Evolutionary conservation across 2,797 vertebrate genomes (phyloP).

Genomic region (Eutrigla gurnardus): DNA sequence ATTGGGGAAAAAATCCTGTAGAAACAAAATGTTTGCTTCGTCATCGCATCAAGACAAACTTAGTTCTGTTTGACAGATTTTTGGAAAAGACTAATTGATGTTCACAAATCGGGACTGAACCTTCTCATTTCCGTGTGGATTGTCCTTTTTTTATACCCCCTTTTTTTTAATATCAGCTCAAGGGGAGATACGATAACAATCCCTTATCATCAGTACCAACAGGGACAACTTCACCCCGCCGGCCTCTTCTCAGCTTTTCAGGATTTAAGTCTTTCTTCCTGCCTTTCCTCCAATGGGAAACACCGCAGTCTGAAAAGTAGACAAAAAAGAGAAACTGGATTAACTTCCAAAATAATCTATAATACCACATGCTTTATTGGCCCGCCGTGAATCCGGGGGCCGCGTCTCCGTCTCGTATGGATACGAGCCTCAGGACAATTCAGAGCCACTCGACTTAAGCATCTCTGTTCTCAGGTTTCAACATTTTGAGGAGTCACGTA

Average conservation of each 20-base stretch:
- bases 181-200: slow-evolving; percentile 36
- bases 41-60: slow-evolving; percentile 17
- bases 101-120: slow-evolving; percentile 39
- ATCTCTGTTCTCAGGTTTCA: slow-evolving; percentile 5
- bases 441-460: background rate
- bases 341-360: background rate
- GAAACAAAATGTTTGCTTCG: slow-evolving; percentile 7
- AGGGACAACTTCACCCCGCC: slow-evolving; percentile 28
- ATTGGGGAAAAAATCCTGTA: background rate
- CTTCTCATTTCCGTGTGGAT: slow-evolving; percentile 34
- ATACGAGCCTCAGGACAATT: background rate
- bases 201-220: slow-evolving; percentile 29
- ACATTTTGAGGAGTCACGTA: background rate
- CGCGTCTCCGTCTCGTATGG: background rate
- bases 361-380: background rate
- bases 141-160: slow-evolving; percentile 30
- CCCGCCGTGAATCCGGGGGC: too few species aligned
- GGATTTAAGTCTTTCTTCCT: slow-evolving; percentile 65
- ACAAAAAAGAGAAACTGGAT: slow-evolving; percentile 12
- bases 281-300: slow-evolving; percentile 70
- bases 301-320: slow-evolving; percentile 74
- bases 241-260: slow-evolving; percentile 55
- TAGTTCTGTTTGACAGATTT: slow-evolving; percentile 28
- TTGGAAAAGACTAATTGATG: slow-evolving; percentile 45
- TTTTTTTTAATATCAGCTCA: slow-evolving; percentile 12